Percentiles rank a stretch among this genome's conserved stretches.
phyloP scores from a whole-genome alignment of 2,797 vertebrate genomes.

The Hipposideros larvatus region DNA sequence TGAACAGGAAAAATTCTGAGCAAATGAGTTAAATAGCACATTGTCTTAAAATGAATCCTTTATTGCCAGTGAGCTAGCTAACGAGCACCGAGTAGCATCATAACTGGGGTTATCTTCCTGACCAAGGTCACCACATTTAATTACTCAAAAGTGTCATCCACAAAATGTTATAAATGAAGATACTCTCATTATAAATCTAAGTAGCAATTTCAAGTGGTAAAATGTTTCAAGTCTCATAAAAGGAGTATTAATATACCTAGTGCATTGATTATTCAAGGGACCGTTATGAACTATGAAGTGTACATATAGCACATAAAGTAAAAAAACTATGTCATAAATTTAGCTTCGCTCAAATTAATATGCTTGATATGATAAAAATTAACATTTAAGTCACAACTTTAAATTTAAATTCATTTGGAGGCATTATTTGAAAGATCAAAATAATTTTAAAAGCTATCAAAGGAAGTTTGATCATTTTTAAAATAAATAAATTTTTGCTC shows the following conservation, averaged over 20 bases:
- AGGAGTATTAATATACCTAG: conserved; percentile 53
- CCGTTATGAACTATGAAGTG: conserved; percentile 3
- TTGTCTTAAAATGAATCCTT: conserved; percentile 22
- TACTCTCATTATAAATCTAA: conserved; percentile 40
- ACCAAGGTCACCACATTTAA: conserved; percentile 14
- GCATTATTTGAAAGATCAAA: conserved; percentile 50
- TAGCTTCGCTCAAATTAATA: conserved; percentile 28
- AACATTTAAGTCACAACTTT: conserved; percentile 52
- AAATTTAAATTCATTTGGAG: conserved; percentile 40
- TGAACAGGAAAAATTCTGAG: conserved; percentile 26
- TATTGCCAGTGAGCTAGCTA: background rate
- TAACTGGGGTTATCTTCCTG: background rate
- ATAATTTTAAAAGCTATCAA: conserved; percentile 46
- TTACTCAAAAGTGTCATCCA: conserved; percentile 39
- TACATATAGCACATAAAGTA: conserved; percentile 37
- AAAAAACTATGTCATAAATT: conserved; percentile 46
- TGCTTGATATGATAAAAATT: conserved; percentile 43
- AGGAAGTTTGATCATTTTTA: conserved; percentile 15
- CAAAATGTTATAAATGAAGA: conserved; percentile 56
- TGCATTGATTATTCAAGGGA: conserved; percentile 42
- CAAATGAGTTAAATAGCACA: conserved; percentile 30
- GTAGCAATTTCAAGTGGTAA: conserved; percentile 48
- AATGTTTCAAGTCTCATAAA: conserved; percentile 57
- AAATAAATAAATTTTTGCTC: background rate
- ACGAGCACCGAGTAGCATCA: background rate